Evolutionary conservation across 2,113 vertebrate species (phyloP).

Genomic region (Bos taurus): ARS-UCD2.0 NC_037329.1:72087001-72087500

Average conservation of each 20-base stretch:
- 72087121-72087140: neutral
- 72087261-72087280: neutral
- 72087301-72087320: neutral
- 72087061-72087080: constrained; percentile 57
- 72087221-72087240: rapidly evolving
- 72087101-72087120: neutral
- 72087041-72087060: constrained; percentile 76
- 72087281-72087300: neutral
- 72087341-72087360: no score
- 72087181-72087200: constrained; percentile 54
- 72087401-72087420: rapidly evolving
- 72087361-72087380: neutral
- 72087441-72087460: neutral
- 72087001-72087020: constrained; percentile 66
- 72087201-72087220: constrained; percentile 61
- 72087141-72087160: neutral
- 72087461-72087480: no score
- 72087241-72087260: rapidly evolving
- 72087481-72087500: rapidly evolving
- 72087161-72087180: neutral
- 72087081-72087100: neutral
- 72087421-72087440: rapidly evolving
- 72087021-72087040: constrained; percentile 70
- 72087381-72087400: neutral
- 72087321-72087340: neutral